Base-by-base conservation (phyloP, 2,797 vertebrate genomes). In the Pelobates cultripes region DNA sequence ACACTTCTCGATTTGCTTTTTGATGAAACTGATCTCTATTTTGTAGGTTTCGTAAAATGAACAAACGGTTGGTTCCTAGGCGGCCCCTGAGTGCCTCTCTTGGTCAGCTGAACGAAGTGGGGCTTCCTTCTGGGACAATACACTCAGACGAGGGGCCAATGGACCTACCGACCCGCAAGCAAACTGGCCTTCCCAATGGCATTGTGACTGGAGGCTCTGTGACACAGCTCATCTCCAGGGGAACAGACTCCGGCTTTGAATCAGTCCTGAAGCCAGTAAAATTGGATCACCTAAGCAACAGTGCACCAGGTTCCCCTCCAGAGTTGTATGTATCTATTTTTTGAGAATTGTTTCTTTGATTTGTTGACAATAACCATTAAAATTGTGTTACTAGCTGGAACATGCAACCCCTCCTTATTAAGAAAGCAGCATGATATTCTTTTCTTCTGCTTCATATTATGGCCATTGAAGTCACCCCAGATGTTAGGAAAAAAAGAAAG, bases 21-120 rank as follows among this genome's bases (percentile, higher is more conserved):
- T 28, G 28, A 28, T 28, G 1, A 28, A 28, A 28, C 28, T 1
- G 28, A 28, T 28, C 55, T 57, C 13, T 14, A 12, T 57, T 57
- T 57, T 57, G 13, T 87, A 99, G 98, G 86, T 99, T 99, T 90
- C 96, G 98, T 84, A 99, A 99, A 91, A 99, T 98, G 97, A 99
- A 99, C 88, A 99, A 99, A 85, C 97, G 97, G 13, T 91, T 97
- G 74, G 95, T 95, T 84, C 95, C 96, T 79, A 93, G 97, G 86
- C 94, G 93, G 89, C 92, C 94, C 42, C 87, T 95, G 87, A 96
- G 95, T 90, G 94, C 94, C 80, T 96, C 95, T 67, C 90, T 95
- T 78, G 92, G 93, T 80, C 95, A 96, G 8, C 92, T 96, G 45
- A 95, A 95, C 8, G 94, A 96, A 86, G 93, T 95, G 86, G 95